Evolutionary conservation across 2,113 vertebrate genomes (phyloP).

Genomic region (Galeopterus variegatus): DNA sequence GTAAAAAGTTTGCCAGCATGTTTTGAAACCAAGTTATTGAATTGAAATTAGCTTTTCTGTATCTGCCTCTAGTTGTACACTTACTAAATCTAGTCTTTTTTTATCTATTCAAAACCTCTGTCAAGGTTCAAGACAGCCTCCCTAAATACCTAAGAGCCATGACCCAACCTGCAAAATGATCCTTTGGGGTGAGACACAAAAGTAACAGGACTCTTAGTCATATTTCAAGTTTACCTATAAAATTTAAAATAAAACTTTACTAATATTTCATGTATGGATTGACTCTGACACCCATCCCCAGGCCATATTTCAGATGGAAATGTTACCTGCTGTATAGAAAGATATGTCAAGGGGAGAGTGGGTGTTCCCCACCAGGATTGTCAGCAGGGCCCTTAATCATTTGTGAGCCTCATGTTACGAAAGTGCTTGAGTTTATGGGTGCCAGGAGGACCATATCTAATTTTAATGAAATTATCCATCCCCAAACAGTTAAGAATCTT

Average conservation of each 20-base stretch:
- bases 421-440: not conserved
- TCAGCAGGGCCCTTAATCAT: not conserved
- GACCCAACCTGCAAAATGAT: not conserved
- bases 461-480: not conserved
- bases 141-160: not conserved
- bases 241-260: not conserved
- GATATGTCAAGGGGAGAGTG: not conserved
- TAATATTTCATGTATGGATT: not conserved
- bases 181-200: not conserved
- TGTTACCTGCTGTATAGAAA: not conserved
- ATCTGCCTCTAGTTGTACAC: not conserved
- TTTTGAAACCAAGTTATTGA: slow-evolving; percentile 13
- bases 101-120: not conserved
- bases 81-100: not conserved
- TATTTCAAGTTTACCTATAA: not conserved
- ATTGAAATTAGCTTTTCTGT: not conserved
- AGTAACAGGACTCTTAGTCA: not conserved
- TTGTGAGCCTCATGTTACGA: not conserved
- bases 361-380: not conserved
- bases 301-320: not conserved
- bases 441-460: not conserved
- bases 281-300: not conserved
- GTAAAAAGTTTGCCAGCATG: not conserved
- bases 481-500: not conserved
- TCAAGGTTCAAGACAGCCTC: not conserved